Evolutionary conservation across 2,888 invertebrate species (phyloP).

Genomic region (Julus scanicus): DNA sequence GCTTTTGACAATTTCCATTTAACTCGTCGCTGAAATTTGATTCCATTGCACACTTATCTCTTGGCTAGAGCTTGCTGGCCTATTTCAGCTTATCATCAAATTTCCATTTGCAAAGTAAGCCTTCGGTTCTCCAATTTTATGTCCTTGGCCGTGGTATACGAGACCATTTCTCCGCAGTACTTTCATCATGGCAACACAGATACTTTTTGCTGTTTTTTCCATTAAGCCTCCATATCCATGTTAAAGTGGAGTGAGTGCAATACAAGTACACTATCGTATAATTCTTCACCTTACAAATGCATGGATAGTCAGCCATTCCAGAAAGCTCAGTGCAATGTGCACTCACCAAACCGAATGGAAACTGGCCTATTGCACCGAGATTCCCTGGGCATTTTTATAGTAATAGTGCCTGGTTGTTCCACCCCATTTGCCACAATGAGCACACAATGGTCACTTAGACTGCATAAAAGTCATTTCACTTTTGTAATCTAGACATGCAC

Average conservation of each 20-base stretch:
- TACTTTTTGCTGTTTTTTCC: slow-evolving; percentile 1
- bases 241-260: slow-evolving; percentile 30
- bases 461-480: background rate
- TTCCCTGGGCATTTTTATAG: background rate
- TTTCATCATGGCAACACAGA: slow-evolving; percentile 25
- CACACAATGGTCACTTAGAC: slow-evolving; percentile 50
- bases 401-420: slow-evolving; percentile 38
- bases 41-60: background rate
- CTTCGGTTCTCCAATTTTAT: slow-evolving; percentile 15
- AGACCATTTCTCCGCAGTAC: slow-evolving; percentile 15
- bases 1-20: background rate
- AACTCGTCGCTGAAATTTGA: background rate
- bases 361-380: background rate
- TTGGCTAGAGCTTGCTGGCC: slow-evolving; percentile 5
- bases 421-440: slow-evolving; percentile 45
- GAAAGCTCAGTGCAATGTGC: background rate
- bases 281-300: slow-evolving; percentile 22
- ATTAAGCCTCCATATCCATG: background rate
- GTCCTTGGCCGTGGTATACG: slow-evolving; percentile 16
- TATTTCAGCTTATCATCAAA: slow-evolving; percentile 26
- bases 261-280: background rate
- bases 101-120: slow-evolving; percentile 24
- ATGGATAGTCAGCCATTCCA: slow-evolving; percentile 33
- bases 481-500: slow-evolving; percentile 46
- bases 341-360: background rate